Conservation (phyloP, 2,888 invertebrate species). For the Rotaria socialis region DNA sequence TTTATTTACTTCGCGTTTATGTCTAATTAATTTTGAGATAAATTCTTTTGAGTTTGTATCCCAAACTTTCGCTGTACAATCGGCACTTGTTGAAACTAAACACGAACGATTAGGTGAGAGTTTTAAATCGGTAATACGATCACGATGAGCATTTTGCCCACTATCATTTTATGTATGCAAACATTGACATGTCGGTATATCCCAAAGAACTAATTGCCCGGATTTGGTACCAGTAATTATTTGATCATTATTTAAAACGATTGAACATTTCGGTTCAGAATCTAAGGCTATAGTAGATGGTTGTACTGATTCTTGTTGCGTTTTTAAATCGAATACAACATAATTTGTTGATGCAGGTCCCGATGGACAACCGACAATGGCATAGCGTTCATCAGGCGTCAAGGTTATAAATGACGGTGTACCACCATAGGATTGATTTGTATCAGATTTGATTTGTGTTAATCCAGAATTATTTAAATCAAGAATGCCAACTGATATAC, state of each 20-base stretch:
- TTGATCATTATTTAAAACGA: constrained; percentile 44
- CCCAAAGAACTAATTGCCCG: constrained; percentile 45
- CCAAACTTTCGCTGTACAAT: constrained; percentile 47
- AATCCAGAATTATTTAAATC: constrained; percentile 42
- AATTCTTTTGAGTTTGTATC: constrained; percentile 39
- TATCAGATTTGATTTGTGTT: constrained; percentile 46
- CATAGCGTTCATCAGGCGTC: constrained; percentile 46
- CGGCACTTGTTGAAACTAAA: constrained; percentile 41
- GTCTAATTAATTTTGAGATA: constrained; percentile 41
- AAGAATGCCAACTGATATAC: constrained; percentile 45
- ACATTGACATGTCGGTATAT: constrained; percentile 44
- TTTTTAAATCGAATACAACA: constrained; percentile 47
- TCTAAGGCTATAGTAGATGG: constrained; percentile 42
- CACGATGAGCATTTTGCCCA: constrained; percentile 39
- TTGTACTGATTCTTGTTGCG: constrained; percentile 40
- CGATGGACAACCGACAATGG: constrained; percentile 44
- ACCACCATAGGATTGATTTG: constrained; percentile 39
- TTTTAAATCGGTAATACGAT: constrained; percentile 39
- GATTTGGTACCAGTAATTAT: constrained; percentile 42
- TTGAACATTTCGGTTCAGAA: constrained; percentile 42
- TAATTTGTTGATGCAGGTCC: constrained; percentile 38
- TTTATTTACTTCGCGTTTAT: constrained; percentile 43
- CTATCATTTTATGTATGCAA: constrained; percentile 34
- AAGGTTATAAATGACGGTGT: constrained; percentile 38
- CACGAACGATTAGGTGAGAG: constrained; percentile 39